These are phyloP conservation scores for Rhinichthys osculus DNA, from an alignment of 2,797 vertebrate genomes.

Conservation along the genomic window DNA sequence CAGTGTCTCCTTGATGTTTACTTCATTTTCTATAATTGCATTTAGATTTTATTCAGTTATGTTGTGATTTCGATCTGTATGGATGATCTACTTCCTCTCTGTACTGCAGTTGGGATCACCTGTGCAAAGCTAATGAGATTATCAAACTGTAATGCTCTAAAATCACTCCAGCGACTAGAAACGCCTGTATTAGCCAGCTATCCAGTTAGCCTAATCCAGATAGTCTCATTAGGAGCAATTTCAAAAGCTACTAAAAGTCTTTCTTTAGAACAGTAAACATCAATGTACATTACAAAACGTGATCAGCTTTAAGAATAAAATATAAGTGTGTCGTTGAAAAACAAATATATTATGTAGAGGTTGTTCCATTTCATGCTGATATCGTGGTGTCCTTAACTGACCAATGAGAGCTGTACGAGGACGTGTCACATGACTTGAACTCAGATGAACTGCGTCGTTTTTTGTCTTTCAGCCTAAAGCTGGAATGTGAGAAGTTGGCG, in stretches of 20 bases:
- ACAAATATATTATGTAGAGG: background rate
- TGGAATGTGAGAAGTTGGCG: constrained; percentile 85
- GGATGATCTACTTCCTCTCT: constrained; percentile 2
- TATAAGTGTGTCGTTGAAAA: no score
- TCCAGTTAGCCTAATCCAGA: constrained; percentile 70
- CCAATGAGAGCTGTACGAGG: background rate
- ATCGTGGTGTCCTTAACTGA: background rate
- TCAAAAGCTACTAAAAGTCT: background rate
- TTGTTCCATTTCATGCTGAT: background rate
- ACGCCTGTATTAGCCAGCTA: constrained; percentile 55
- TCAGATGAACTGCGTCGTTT: background rate
- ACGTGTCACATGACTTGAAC: background rate
- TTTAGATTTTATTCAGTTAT: background rate
- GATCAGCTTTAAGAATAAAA: background rate
- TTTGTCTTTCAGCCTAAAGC: constrained; percentile 77
- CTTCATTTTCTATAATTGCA: background rate
- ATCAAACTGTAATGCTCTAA: constrained; percentile 49
- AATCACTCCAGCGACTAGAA: constrained; percentile 60
- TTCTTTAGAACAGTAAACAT: constrained; percentile 16
- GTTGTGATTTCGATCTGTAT: background rate
- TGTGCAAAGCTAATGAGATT: constrained; percentile 42
- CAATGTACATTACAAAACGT: background rate
- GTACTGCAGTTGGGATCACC: constrained; percentile 37
- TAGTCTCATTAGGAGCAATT: constrained; percentile 28
- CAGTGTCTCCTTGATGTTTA: background rate